These are phyloP conservation scores for Folsomia manolachei DNA, from an alignment of 2,888 invertebrate species.

Conservation along the genomic window DNA sequence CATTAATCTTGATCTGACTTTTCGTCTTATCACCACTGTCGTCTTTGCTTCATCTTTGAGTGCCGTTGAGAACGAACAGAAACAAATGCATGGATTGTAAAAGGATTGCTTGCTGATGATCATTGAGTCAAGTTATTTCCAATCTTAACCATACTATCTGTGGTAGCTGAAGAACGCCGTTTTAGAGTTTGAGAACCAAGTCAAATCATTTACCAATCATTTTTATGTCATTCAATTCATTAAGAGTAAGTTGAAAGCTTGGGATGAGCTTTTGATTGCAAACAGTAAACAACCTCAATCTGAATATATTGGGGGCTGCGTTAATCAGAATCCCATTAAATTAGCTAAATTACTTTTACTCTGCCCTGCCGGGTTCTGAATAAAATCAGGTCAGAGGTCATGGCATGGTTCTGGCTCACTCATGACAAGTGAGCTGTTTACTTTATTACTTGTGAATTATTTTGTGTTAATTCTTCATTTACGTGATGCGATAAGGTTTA, in stretches of 20 bases:
- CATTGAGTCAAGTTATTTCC: background rate
- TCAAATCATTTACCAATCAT: constrained; percentile 2
- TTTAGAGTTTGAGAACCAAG: background rate
- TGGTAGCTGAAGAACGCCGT: background rate
- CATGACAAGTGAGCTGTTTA: background rate
- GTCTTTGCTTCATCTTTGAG: background rate
- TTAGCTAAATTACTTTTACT: background rate
- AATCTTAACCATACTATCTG: background rate
- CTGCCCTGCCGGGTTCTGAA: no score
- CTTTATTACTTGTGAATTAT: background rate
- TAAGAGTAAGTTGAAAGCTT: constrained; percentile 4
- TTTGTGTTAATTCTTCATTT: constrained; percentile 4
- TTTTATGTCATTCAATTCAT: constrained; percentile 15
- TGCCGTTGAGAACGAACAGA: no score
- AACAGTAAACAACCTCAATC: no score
- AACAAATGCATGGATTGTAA: background rate
- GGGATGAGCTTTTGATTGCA: constrained; percentile 9
- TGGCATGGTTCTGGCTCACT: no score
- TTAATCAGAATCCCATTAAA: constrained; percentile 16
- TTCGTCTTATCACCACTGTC: constrained; percentile 14
- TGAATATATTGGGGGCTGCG: background rate
- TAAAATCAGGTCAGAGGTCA: background rate
- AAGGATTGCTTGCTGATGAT: no score
- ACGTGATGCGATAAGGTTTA: background rate
- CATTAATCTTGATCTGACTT: constrained; percentile 16